Base-by-base conservation (phyloP, 2,888 invertebrate genomes). In the Tethea ocularis region DNA sequence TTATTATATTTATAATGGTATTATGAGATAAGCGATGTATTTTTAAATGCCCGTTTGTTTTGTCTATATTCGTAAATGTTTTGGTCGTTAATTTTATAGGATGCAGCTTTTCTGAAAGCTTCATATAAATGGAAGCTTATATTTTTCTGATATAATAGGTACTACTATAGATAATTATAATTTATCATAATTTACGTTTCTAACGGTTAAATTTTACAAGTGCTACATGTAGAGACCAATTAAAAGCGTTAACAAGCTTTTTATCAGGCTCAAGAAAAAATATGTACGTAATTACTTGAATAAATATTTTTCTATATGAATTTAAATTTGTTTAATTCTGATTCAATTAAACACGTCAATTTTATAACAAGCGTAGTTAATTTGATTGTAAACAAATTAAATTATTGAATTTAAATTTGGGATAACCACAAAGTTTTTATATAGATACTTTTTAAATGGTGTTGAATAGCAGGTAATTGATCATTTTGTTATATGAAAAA, bases 381-480 rank as follows among this genome's bases (percentile, higher is more conserved):
- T 38, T 17, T 17, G 8, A 41, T 46, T 46, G 46, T 20, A 46
- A 17, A 46, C 17, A 38, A 46, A 8, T 20, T 20, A 46, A 46
- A 10, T 46, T 17, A 10, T 10, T 10, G 46, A 46, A 56, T 55
- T 62, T 58, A 60, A 55, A 38, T 11, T 3, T 1, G 54, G 57
- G 61, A 60, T 56, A 55, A 57, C 52, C 7, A 52, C 57, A 51
- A 54, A 29, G 17, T 8, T 51, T 57, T 57, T 20, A n/a, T n/a
- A n/a, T n/a, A n/a, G n/a, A n/a, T n/a, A n/a, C n/a, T 61, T 61
- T 33, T 64, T 24, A 61, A 59, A 58, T 33, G 24, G 41, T 63
- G 69, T 58, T 75, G 64, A 77, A 77, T 75, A 74, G 68, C 56
- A 55, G 63, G 58, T 76, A 75, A 82, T 82, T 80, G 74, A 77